Evolutionary conservation across 2,888 invertebrate genomes (phyloP).

Genomic region (Polydrusus pterygomalis): DNA sequence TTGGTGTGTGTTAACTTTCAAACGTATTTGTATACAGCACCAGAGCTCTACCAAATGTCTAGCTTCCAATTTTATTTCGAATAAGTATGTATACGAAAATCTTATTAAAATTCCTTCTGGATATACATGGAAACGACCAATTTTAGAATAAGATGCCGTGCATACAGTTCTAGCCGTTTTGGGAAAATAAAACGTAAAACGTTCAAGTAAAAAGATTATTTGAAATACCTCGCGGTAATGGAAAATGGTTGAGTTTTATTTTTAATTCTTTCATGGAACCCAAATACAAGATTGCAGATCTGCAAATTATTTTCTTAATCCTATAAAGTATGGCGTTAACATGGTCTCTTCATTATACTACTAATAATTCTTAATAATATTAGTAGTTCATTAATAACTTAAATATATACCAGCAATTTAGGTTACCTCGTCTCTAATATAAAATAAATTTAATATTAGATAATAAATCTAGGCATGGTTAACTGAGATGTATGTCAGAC

Average conservation of each 20-base stretch:
- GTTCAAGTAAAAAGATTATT: background rate
- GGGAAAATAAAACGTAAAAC: background rate
- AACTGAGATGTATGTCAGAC: too few relatives aligned
- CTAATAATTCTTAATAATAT: too few relatives aligned
- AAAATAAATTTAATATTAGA: too few relatives aligned
- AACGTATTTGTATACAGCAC: background rate
- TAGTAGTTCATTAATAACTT: too few relatives aligned
- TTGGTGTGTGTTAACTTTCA: background rate
- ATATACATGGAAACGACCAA: background rate
- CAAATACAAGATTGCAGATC: too few relatives aligned
- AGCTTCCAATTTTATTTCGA: background rate
- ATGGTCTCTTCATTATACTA: too few relatives aligned
- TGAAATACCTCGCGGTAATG: background rate
- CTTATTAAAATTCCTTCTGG: slow-evolving; percentile 7
- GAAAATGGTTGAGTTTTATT: background rate
- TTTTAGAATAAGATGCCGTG: background rate
- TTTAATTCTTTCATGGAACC: too few relatives aligned
- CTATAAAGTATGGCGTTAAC: too few relatives aligned
- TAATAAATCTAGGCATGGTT: too few relatives aligned
- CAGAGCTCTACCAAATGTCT: background rate
- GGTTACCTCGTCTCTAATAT: too few relatives aligned
- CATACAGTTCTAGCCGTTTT: background rate
- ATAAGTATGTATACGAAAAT: background rate
- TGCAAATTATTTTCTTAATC: too few relatives aligned
- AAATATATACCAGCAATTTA: too few relatives aligned